Evolutionary conservation across 2,888 invertebrate genomes (phyloP), one percentile per base, ranked within the genome.

Genomic region (Conops quadrifasciatus): DNA sequence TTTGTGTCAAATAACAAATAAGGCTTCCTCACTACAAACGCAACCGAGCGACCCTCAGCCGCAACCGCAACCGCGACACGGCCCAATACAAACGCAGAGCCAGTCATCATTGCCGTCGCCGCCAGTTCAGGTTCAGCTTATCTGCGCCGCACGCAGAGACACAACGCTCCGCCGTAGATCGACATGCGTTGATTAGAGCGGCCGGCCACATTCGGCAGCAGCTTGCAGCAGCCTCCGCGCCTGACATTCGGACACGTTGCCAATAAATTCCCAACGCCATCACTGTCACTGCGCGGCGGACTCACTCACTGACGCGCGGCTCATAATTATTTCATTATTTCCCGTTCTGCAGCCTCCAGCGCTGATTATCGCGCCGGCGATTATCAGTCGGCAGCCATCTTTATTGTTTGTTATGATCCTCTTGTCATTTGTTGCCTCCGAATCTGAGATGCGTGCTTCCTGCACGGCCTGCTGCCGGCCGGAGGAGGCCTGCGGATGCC

Each of bases 1-100:
- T 19, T 78, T 81, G 80, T 78, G 80, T 80, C 81, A 80, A 78
- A 80, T 80, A 79, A 81, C 81, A 80, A 80, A 80, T 81, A 78
- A 79, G 80, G 79, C 78, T 79, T 79, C 80, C 78, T 80, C 51
- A 43, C 26, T 59, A 69, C 36, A 36, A 21, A 21, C 47, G 47
- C 45, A 30, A 56, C 66, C 30, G 43, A 13, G 45, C n/a, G 45
- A 9, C 9, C 11, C 45, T 45, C 45, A 45, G 45, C 45, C 19
- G 5, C 16, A 30, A 67, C 19, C 24, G 16, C 26, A 26, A 26
- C 36, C 58, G 16, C n/a, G 30, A 26, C 21, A 24, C 45, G n/a
- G 45, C 3, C 11, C 16, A 21, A 11, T 45, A 13, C 5, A 15
- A 30, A 47, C n/a, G 16, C 5, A 49, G 7, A 26, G 28, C 9